Percentiles rank a stretch among this genome's conserved stretches.
phyloP scores from a whole-genome alignment of 64 coral and sea anemone genomes.

The Montipora cactus region DNA sequence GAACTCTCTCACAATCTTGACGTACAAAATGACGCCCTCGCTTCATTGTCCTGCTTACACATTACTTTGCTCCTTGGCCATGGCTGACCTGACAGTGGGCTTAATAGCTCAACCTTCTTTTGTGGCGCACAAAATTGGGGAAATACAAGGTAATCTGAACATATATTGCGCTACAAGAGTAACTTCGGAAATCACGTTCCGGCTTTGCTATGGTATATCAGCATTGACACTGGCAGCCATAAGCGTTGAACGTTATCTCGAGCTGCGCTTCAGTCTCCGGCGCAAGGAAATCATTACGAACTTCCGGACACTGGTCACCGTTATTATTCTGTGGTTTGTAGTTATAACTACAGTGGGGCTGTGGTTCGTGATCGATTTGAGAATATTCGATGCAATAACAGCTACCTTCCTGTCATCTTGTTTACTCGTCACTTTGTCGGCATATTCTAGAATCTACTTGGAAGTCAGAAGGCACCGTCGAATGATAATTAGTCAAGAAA shows the following conservation, averaged over 20 bases:
- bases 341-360: background rate
- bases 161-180: slow-evolving; percentile 30
- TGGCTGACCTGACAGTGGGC: slow-evolving; percentile 9
- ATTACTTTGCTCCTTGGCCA: background rate
- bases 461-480: slow-evolving; percentile 23
- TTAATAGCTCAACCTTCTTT: slow-evolving; percentile 15
- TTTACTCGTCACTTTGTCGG: slow-evolving; percentile 12
- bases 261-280: slow-evolving; percentile 1
- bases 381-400: background rate
- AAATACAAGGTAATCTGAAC: background rate
- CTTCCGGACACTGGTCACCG: background rate
- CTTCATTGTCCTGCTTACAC: slow-evolving; percentile 28
- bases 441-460: slow-evolving; percentile 16
- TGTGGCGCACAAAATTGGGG: slow-evolving; percentile 27
- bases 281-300: slow-evolving; percentile 25
- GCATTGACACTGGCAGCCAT: slow-evolving; percentile 12
- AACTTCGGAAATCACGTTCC: background rate
- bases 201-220: background rate
- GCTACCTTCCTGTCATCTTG: background rate
- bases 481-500: slow-evolving; percentile 1
- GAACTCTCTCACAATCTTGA: background rate
- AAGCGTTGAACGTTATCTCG: slow-evolving; percentile 23
- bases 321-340: background rate
- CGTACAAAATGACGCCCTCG: slow-evolving; percentile 26
- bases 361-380: slow-evolving; percentile 9